Evolutionary conservation across 2,113 vertebrate genomes (phyloP), one percentile per base, ranked within the genome.

Genomic region (Hippocampus mohnikei): DNA sequence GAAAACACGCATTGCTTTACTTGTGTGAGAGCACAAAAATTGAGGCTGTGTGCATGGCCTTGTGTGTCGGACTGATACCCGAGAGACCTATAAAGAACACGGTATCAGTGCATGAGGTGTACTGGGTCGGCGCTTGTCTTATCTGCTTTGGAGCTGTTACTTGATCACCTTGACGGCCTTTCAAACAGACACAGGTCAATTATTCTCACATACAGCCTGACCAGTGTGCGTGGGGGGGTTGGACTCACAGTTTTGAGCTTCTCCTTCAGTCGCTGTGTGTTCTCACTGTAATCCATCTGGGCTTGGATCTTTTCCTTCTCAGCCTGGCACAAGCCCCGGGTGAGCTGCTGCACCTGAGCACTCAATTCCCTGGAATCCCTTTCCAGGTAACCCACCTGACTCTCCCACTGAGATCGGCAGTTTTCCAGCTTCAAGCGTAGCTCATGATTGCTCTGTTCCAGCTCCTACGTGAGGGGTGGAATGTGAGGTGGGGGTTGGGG

Each of bases 321-420:
- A 0, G 91, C 83, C 67, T 89, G 64, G 4, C 71, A 18, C 56
- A 92, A 87, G 37, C 76, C 72, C 75, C 25, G 74, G 7, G 71
- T 90, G 74, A 92, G 91, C 42, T 20, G 71, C 72, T 92, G 80
- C 78, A 90, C 86, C 77, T 87, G 85, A 63, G 52, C 21, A 16
- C 79, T 88, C 81, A 93, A 86, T 23, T 91, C 90, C 82, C 74
- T 88, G 46, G 70, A 73, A 69, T 94, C 93, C 65, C 79, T 74
- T 88, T 94, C 92, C 88, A 93, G 84, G 60, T 93, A 91, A 0
- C 67, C 74, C 84, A 91, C 92, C 83, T 93, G 93, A 79, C 88
- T 90, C 88, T 91, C 87, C 91, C 90, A 91, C 86, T 89, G 84
- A 62, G 82, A 86, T 82, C 82, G 85, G 66, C 81, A 83, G 77